A percentile compares a stretch with the other conserved stretches of the same genome.
phyloP scores from a whole-genome alignment of 2,888 invertebrate genomes.

The Ornithoptera alexandrae region DNA sequence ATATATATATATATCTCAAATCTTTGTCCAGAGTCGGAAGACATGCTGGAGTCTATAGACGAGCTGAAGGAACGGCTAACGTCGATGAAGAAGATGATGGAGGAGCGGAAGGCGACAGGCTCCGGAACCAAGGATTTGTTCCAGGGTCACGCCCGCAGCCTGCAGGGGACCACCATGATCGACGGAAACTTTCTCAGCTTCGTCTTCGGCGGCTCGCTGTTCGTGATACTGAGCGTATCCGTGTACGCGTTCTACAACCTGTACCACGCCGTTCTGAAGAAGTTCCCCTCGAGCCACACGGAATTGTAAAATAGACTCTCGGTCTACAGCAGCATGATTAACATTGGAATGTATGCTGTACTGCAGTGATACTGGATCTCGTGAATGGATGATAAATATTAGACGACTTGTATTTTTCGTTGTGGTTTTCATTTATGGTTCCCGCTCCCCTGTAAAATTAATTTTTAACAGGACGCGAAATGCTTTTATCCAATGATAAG shows the following conservation, averaged over 20 bases:
- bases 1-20: background rate
- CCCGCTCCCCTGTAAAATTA: too few species aligned
- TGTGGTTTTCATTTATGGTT: too few species aligned
- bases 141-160: conserved; percentile 71
- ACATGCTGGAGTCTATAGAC: conserved; percentile 86
- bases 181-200: conserved; percentile 91
- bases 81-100: conserved; percentile 90
- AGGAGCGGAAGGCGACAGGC: conserved; percentile 82
- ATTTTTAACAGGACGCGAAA: too few species aligned
- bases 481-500: too few species aligned
- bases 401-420: too few species aligned
- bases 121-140: conserved; percentile 72
- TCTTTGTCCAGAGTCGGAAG: conserved; percentile 58
- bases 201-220: conserved; percentile 88
- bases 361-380: background rate
- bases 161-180: conserved; percentile 83
- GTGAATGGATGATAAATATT: background rate
- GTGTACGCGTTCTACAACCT: conserved; percentile 92
- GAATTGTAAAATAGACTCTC: conserved; percentile 82
- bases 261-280: conserved; percentile 88
- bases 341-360: conserved; percentile 33
- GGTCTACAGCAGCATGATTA: conserved; percentile 33
- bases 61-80: conserved; percentile 87
- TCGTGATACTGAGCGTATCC: conserved; percentile 89
- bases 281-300: conserved; percentile 89